Evolutionary conservation across 2,113 vertebrate species (phyloP).

Genomic region (Psilopogon haemacephalus): DNA sequence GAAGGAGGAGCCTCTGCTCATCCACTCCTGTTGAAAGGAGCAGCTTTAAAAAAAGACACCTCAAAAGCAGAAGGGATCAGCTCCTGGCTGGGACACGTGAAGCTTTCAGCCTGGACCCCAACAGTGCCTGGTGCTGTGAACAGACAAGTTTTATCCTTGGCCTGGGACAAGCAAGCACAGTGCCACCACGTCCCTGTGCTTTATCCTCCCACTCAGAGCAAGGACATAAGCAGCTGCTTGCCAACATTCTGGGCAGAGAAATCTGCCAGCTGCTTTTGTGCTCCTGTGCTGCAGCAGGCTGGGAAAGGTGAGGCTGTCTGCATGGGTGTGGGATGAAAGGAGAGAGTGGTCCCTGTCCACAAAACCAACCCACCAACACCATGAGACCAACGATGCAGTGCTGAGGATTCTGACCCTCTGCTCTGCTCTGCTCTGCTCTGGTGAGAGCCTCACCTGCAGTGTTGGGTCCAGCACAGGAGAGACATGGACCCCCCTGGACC

Average conservation of each 20-base stretch:
- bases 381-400: background rate
- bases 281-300: background rate
- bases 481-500: too few species aligned
- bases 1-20: background rate
- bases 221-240: background rate
- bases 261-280: background rate
- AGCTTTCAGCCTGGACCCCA: background rate
- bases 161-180: background rate
- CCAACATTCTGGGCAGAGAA: background rate
- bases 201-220: background rate
- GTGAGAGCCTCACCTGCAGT: too few species aligned
- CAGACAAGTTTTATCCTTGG: background rate
- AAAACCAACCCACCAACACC: background rate
- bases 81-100: background rate
- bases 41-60: background rate
- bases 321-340: accelerated
- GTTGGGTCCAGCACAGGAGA: too few species aligned
- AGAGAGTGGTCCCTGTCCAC: background rate
- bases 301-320: background rate
- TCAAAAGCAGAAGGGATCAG: background rate
- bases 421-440: background rate
- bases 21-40: too few species aligned
- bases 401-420: background rate
- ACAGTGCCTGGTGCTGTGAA: background rate
- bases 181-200: background rate